Conservation (phyloP, 2,113 vertebrate genomes). For the Ceratotherium simum region DNA sequence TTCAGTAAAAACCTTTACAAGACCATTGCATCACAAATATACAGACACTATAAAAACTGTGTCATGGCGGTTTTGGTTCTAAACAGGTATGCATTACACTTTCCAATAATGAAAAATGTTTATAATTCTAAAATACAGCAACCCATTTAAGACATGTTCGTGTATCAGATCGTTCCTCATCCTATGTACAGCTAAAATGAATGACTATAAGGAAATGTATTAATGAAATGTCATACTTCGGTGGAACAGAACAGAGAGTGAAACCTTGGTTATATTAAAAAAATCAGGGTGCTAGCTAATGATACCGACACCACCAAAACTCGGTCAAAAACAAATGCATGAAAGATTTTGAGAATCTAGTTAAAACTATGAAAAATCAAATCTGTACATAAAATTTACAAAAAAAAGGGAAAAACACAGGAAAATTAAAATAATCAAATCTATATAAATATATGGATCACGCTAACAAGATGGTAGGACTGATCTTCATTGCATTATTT, state of each 20-base stretch:
- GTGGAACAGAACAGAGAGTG: slow-evolving; percentile 66
- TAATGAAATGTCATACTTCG: slow-evolving; percentile 84
- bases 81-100: slow-evolving; percentile 92
- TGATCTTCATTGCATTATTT: slow-evolving; percentile 69
- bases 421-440: slow-evolving; percentile 89
- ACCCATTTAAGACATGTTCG: slow-evolving; percentile 92
- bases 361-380: slow-evolving; percentile 95
- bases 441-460: slow-evolving; percentile 95
- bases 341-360: slow-evolving; percentile 96
- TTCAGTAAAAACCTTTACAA: slow-evolving; percentile 99
- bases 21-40: slow-evolving; percentile 97
- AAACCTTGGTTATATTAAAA: slow-evolving; percentile 82
- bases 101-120: slow-evolving; percentile 94
- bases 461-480: slow-evolving; percentile 86
- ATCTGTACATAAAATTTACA: slow-evolving; percentile 99
- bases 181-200: slow-evolving; percentile 87
- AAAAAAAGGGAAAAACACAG: slow-evolving; percentile 83
- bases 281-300: slow-evolving; percentile 87
- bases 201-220: slow-evolving; percentile 84
- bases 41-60: slow-evolving; percentile 96
- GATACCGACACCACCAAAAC: slow-evolving; percentile 88
- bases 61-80: slow-evolving; percentile 95
- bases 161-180: slow-evolving; percentile 86
- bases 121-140: slow-evolving; percentile 95
- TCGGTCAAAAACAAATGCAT: slow-evolving; percentile 92